Evolutionary conservation across 1,140 invertebrate species (phyloP).

Genomic region (Alviniconcha marisindica): DNA sequence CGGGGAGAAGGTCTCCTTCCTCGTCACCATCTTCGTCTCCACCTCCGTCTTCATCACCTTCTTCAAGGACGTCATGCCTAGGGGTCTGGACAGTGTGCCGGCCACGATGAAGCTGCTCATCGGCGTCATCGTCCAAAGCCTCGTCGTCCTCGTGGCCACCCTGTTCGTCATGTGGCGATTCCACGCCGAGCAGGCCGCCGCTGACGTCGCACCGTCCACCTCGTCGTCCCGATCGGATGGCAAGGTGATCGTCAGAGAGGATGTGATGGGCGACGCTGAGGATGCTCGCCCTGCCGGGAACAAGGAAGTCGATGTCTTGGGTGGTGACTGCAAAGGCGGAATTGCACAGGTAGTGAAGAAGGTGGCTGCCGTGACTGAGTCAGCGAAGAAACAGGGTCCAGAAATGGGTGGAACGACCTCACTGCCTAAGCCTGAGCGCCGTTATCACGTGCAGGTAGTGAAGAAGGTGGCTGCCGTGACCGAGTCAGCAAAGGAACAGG

Average conservation of each 20-base stretch:
- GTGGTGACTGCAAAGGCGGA: neutral
- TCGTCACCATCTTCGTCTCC: slow-evolving; percentile 50
- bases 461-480: no score
- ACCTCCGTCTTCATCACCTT: slow-evolving; percentile 46
- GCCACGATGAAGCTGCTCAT: slow-evolving; percentile 54
- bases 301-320: neutral
- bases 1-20: slow-evolving; percentile 49
- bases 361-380: no score
- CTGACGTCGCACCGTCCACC: no score
- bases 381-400: neutral
- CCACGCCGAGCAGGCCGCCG: neutral
- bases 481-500: neutral
- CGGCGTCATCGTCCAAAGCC: slow-evolving; percentile 13
- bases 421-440: neutral
- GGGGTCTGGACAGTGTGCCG: slow-evolving; percentile 78
- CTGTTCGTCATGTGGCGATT: slow-evolving; percentile 14
- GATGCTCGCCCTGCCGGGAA: neutral
- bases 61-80: slow-evolving; percentile 30
- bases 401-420: neutral
- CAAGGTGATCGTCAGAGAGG: neutral
- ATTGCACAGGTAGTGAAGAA: no score
- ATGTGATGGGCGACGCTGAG: neutral
- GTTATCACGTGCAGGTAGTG: no score
- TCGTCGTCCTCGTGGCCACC: slow-evolving; percentile 28
- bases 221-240: neutral